Conservation (phyloP, 1,140 invertebrate genomes). For the Contarinia nasturtii region DNA sequence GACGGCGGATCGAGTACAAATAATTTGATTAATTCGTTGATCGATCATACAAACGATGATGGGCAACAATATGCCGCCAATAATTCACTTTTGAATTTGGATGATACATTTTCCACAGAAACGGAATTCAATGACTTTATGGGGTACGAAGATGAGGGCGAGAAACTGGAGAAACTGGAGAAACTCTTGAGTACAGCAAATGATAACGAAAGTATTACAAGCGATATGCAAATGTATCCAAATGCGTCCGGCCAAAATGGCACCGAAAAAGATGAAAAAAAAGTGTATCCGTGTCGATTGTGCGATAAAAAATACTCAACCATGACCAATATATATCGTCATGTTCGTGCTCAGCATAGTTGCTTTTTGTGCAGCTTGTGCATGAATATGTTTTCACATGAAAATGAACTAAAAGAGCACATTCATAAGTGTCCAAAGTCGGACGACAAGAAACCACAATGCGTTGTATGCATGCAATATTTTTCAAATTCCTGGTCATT, state of each 20-base stretch:
- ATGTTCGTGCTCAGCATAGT: conserved; percentile 2
- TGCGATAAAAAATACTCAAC: conserved; percentile 2
- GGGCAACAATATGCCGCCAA: neutral
- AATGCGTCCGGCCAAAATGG: too few species aligned
- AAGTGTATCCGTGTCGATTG: conserved; percentile 4
- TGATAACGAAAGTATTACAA: neutral
- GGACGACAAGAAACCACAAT: conserved; percentile 1
- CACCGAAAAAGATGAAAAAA: conserved; percentile 5
- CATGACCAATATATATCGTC: conserved; percentile 1
- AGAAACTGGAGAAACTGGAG: conserved; percentile 13
- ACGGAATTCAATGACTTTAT: conserved; percentile 9
- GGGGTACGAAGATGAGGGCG: conserved; percentile 13
- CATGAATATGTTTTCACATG: neutral
- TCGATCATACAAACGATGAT: neutral
- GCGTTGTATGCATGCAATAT: conserved; percentile 1
- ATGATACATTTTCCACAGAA: neutral
- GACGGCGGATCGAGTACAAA: too few species aligned
- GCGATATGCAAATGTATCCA: neutral
- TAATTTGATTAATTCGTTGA: too few species aligned
- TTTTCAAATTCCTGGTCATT: conserved; percentile 3
- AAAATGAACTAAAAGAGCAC: conserved; percentile 1
- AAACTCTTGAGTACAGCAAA: conserved; percentile 1
- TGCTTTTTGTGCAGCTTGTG: conserved; percentile 1
- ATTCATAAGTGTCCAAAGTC: neutral
- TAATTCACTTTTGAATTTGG: neutral